Evolutionary conservation across 2,797 vertebrate species (phyloP).

Genomic region (Sebastes miniatus): DNA sequence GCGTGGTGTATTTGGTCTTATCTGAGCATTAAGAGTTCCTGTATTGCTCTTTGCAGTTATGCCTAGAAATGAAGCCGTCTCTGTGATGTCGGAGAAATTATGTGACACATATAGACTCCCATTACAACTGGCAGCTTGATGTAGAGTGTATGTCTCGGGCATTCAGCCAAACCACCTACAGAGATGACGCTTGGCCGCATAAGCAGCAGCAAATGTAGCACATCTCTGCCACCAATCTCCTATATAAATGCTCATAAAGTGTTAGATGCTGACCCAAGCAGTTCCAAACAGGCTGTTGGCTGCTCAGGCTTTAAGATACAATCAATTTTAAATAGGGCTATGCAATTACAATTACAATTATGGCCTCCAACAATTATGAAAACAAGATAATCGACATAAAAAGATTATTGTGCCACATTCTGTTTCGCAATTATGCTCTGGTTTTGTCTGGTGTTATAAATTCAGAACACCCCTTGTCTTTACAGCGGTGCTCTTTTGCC

Average conservation of each 20-base stretch:
- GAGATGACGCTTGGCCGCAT: slow-evolving; percentile 5
- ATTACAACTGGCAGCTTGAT: slow-evolving; percentile 23
- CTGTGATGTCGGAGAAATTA: slow-evolving; percentile 20
- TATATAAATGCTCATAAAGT: neutral
- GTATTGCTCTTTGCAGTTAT: neutral
- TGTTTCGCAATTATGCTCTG: too few species aligned
- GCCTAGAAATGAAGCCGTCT: slow-evolving; percentile 14
- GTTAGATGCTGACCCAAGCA: neutral
- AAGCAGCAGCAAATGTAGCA: slow-evolving; percentile 30
- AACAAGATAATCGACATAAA: too few species aligned
- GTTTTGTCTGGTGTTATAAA: too few species aligned
- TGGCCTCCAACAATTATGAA: too few species aligned
- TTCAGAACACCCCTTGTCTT: too few species aligned
- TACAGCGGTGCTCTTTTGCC: too few species aligned
- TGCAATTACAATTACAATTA: too few species aligned
- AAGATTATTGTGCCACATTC: too few species aligned
- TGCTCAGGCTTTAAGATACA: neutral
- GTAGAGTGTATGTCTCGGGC: slow-evolving; percentile 13
- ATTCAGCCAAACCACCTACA: slow-evolving; percentile 41
- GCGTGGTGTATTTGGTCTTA: neutral
- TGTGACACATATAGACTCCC: slow-evolving; percentile 24
- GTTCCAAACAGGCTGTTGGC: neutral
- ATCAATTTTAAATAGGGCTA: neutral
- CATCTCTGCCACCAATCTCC: neutral
- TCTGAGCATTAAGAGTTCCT: neutral